Conservation (phyloP, 2,888 invertebrate genomes). For the Mellilla xanthometata region DNA sequence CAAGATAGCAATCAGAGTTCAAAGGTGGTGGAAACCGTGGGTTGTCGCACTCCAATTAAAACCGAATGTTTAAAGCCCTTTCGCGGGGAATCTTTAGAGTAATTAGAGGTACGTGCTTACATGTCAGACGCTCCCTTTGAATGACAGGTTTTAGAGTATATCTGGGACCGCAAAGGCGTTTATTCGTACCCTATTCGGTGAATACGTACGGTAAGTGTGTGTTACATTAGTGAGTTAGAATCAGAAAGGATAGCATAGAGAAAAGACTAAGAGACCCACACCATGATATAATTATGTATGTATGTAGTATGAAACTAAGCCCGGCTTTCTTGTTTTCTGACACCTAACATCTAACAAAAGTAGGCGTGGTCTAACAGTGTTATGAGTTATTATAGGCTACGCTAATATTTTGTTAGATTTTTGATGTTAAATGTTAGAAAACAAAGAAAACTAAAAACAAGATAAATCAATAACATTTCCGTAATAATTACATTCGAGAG, state of each 20-base stretch:
- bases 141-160: conserved; percentile 28
- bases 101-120: conserved; percentile 46
- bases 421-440: too few relatives aligned
- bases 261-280: conserved; percentile 35
- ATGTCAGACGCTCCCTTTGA: conserved; percentile 43
- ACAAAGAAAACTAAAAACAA: too few relatives aligned
- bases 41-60: conserved; percentile 76
- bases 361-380: too few relatives aligned
- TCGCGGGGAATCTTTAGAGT: conserved; percentile 52
- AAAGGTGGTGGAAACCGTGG: conserved; percentile 59
- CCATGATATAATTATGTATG: conserved; percentile 31
- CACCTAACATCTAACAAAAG: too few relatives aligned
- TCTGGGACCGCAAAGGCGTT: conserved; percentile 17
- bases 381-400: too few relatives aligned
- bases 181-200: conserved; percentile 15
- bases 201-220: conserved; percentile 15
- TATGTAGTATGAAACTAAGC: too few relatives aligned
- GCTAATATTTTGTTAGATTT: too few relatives aligned
- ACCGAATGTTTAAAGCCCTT: conserved; percentile 60
- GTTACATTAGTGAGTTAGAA: conserved; percentile 51
- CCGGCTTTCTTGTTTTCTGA: too few relatives aligned
- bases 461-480: too few relatives aligned
- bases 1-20: conserved; percentile 67
- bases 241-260: conserved; percentile 34
- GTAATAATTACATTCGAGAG: too few relatives aligned